Evolutionary conservation across 2,113 vertebrate genomes (phyloP).

Genomic region (Alligator mississippiensis): DNA sequence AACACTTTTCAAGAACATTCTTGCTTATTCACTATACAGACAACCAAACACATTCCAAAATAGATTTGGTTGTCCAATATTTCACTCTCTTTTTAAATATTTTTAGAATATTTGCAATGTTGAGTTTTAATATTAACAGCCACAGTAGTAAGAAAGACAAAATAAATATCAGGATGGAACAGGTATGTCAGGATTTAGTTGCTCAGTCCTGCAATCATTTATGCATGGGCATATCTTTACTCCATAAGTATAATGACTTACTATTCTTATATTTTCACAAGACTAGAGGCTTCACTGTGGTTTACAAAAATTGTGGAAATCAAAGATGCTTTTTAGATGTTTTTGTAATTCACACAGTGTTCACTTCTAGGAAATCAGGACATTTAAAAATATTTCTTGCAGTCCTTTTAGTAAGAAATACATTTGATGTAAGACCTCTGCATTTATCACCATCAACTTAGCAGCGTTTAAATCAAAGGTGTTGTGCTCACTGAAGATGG

Average conservation of each 20-base stretch:
- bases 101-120: not conserved
- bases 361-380: not conserved
- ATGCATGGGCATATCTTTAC: accelerated
- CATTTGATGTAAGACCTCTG: not conserved
- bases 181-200: accelerated
- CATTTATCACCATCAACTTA: not conserved
- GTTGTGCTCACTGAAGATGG: not conserved
- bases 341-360: not conserved
- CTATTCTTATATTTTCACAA: not conserved
- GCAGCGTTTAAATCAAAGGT: not conserved
- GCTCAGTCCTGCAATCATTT: not conserved
- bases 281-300: not conserved
- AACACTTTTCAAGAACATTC: not conserved
- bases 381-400: not conserved
- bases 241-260: not conserved
- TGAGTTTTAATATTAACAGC: not conserved
- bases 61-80: not conserved
- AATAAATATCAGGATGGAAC: too few species aligned
- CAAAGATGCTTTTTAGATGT: not conserved
- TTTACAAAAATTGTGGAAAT: not conserved
- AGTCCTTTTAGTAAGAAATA: not conserved
- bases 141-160: not conserved
- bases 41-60: not conserved
- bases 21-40: not conserved
- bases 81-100: not conserved